Percentiles rank a stretch among this genome's conserved stretches.
Conservation (phyloP, 2,797 vertebrate species). For the Hyperoplus immaculatus region DNA sequence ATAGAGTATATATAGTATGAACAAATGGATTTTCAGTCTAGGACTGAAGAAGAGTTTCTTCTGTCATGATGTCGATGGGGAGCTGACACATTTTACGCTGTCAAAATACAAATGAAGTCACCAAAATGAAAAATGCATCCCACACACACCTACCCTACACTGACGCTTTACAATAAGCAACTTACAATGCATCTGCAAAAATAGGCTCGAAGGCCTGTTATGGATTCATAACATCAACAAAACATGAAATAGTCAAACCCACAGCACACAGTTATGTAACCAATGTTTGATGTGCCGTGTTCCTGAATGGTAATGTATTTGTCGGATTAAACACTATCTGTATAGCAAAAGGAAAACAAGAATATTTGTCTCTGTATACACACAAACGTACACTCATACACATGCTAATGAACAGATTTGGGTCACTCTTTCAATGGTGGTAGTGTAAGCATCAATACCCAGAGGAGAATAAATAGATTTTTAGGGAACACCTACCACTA, state of each 20-base stretch:
- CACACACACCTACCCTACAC: slow-evolving; percentile 25
- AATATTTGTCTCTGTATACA: background rate
- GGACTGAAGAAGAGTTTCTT: no score
- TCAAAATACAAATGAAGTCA: slow-evolving; percentile 16
- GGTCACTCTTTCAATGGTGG: background rate
- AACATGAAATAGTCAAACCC: slow-evolving; percentile 31
- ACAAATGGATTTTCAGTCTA: no score
- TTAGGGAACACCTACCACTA: background rate
- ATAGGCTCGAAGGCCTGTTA: background rate
- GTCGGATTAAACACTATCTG: slow-evolving; percentile 30
- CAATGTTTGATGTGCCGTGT: slow-evolving; percentile 17
- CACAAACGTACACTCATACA: background rate
- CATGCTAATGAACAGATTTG: background rate
- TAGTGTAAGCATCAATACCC: background rate
- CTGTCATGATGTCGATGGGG: no score
- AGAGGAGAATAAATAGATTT: background rate
- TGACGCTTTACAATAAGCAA: slow-evolving; percentile 5
- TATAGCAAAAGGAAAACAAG: background rate
- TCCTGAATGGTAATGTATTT: slow-evolving; percentile 31
- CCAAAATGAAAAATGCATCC: slow-evolving; percentile 1
- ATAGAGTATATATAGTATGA: no score
- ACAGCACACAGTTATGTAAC: slow-evolving; percentile 38
- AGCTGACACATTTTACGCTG: background rate
- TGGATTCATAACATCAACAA: slow-evolving; percentile 5
- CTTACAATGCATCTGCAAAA: slow-evolving; percentile 16